These are phyloP conservation scores for Taurulus bubalis DNA, from an alignment of 2,113 vertebrate genomes.

Conservation along the genomic window DNA sequence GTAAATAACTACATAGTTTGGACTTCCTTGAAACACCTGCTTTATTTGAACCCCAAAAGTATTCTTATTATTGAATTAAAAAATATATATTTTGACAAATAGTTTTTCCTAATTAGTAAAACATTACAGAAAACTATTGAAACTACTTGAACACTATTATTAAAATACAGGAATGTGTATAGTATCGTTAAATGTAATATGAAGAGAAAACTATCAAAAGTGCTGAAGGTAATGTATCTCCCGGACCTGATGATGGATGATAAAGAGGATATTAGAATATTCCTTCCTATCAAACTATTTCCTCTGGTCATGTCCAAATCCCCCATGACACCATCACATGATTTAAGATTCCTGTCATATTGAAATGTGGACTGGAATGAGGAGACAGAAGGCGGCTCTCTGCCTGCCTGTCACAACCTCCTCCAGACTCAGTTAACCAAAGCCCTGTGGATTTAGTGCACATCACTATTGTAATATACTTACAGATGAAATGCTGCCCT, in stretches of 20 bases:
- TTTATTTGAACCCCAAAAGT: background rate
- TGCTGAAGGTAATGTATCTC: constrained; percentile 41
- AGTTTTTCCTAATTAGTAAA: background rate
- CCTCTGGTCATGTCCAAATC: constrained; percentile 67
- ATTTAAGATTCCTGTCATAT: constrained; percentile 72
- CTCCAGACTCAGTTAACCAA: constrained; percentile 21
- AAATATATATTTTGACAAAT: background rate
- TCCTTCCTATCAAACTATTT: constrained; percentile 63
- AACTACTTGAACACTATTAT: background rate
- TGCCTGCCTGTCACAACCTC: constrained; percentile 4
- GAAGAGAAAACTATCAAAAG: constrained; percentile 11
- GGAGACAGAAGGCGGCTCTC: background rate
- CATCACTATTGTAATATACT: constrained; percentile 28
- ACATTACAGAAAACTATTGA: background rate
- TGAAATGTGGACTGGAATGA: constrained; percentile 64
- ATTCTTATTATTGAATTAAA: background rate
- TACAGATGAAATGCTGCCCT: constrained; percentile 48
- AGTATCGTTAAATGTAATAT: background rate
- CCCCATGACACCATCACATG: constrained; percentile 35
- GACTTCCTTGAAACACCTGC: background rate
- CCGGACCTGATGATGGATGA: constrained; percentile 45
- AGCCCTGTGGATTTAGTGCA: constrained; percentile 26
- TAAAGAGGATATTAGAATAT: constrained; percentile 22
- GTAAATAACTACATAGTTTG: background rate
- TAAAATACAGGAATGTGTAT: background rate